Percentiles rank a stretch among this genome's conserved stretches.
Conservation (phyloP, 2,888 invertebrate genomes). For the Tetranychus piercei region DNA sequence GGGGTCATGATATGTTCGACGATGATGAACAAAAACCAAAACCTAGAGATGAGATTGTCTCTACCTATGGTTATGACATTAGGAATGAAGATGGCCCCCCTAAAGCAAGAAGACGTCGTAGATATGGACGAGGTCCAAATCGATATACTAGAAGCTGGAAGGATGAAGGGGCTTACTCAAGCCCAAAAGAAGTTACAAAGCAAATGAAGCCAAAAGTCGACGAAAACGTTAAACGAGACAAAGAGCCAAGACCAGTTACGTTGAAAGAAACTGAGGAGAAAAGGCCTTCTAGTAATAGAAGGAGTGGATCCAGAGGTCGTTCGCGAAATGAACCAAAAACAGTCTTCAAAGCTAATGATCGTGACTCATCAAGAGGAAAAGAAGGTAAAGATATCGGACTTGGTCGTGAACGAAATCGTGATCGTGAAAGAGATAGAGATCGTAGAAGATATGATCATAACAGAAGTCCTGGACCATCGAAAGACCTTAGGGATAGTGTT, state of each 20-base stretch:
- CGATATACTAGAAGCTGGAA: conserved; percentile 84
- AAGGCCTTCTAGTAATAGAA: neutral
- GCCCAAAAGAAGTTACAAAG: conserved; percentile 29
- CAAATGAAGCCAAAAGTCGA: neutral
- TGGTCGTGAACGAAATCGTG: neutral
- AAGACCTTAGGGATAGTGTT: conserved; percentile 4
- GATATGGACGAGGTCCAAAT: conserved; percentile 76
- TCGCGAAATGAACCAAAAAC: neutral
- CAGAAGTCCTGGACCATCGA: neutral
- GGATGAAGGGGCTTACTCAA: conserved; percentile 68
- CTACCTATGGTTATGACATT: conserved; percentile 82
- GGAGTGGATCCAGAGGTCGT: neutral
- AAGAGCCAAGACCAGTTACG: conserved; percentile 2
- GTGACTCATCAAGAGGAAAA: neutral
- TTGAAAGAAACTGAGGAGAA: neutral
- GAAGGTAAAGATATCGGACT: neutral
- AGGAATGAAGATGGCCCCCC: conserved; percentile 78
- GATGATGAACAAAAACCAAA: conserved; percentile 66
- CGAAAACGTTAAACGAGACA: neutral
- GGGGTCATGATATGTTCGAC: conserved; percentile 71
- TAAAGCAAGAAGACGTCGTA: conserved; percentile 53
- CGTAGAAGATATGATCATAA: neutral
- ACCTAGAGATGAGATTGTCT: conserved; percentile 58
- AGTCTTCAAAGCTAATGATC: neutral
- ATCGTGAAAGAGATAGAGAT: conserved; percentile 1